Evolutionary conservation across 2,113 vertebrate genomes (phyloP), one percentile per base, ranked within the genome.

Genomic region (Lagopus leucura): DNA sequence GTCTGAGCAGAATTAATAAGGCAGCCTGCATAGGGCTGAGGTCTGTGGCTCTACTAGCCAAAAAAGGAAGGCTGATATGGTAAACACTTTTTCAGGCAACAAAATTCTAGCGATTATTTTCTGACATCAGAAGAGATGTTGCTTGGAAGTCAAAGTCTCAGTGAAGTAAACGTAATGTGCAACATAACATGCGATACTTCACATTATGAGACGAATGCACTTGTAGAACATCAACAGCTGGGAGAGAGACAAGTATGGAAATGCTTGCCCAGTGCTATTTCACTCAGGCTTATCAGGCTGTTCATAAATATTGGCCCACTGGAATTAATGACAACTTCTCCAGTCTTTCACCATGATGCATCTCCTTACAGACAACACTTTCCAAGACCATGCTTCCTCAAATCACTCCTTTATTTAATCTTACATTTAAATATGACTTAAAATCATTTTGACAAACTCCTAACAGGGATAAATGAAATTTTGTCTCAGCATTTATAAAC

Each of bases 1-100:
- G 34, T n/a, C 58, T 89, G 85, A 89, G 63, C 50, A 92, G 88
- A 94, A 94, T 94, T 85, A 96, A 94, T 80, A 45, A 89, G 75
- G 54, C 63, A 89, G 72, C 70, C 84, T 61, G 63, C 47, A 75
- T 28, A 75, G 65, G 38, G 42, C n/a, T 83, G 40, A 83, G 42
- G 81, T 34, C 61, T 40, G 21, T 8, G 15, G 10, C 4, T 3
- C 61, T 40, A 17, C 40, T 45, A 66, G 30, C 13, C 50, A 73
- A 30, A 72, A 73, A 28, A 70, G 27, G 27, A 54, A 82, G 19
- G 11, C 10, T 63, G 45, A 85, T 38, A 19, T 3, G 27, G 2
- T 19, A 15, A 4, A 6, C 6, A 5, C 19, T 11, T 52, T 79
- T 47, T 40, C 81, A 89, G 77, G 30, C 3, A 14, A 57, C 5